These are phyloP conservation scores for Eupithecia inturbata DNA, from an alignment of 2,888 invertebrate species.

Conservation along the genomic window DNA sequence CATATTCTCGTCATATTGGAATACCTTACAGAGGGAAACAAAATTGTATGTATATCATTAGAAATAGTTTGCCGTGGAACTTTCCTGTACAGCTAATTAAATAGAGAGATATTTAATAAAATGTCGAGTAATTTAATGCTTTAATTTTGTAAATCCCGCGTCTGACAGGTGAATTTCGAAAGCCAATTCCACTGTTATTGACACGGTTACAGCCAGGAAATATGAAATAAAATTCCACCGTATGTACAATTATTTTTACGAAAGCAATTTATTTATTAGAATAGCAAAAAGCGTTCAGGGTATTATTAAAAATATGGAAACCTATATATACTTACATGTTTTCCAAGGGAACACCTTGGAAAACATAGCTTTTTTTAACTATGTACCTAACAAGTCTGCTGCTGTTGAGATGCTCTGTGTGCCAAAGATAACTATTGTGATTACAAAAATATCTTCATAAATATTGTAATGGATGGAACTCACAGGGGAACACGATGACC, in stretches of 20 bases:
- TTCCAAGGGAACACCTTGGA: too few relatives aligned
- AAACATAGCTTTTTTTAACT: too few relatives aligned
- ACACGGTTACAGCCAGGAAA: background rate
- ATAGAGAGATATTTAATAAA: background rate
- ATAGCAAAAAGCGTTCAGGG: background rate
- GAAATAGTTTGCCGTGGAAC: background rate
- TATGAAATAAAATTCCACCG: background rate
- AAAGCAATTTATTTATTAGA: too few relatives aligned
- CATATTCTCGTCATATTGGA: background rate
- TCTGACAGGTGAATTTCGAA: background rate
- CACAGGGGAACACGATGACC: slow-evolving; percentile 63
- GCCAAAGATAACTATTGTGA: background rate
- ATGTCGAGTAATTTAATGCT: background rate
- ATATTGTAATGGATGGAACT: slow-evolving; percentile 62
- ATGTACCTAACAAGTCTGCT: too few relatives aligned
- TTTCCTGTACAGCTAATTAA: background rate
- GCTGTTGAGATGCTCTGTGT: background rate
- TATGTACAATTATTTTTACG: background rate
- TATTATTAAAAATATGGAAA: background rate
- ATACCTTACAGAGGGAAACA: background rate
- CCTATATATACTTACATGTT: background rate
- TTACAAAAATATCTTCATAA: slow-evolving; percentile 49
- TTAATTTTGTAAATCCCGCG: background rate
- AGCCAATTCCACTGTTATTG: background rate
- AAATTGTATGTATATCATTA: background rate